Evolutionary conservation across 2,113 vertebrate species (phyloP).

Genomic region (Hepsetus odoe): DNA sequence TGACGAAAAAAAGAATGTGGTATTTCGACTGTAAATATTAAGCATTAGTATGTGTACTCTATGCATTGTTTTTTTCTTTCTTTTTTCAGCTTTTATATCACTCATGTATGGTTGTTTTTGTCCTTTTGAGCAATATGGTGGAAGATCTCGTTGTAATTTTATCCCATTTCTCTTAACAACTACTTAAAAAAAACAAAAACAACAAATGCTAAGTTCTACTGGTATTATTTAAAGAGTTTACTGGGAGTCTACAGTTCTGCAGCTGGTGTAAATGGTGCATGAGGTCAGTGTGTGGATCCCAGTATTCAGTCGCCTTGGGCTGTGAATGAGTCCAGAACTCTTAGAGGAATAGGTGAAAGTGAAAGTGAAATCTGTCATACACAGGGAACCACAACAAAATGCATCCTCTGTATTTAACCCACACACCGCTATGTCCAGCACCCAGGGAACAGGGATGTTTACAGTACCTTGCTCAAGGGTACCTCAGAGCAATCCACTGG

Average conservation of each 20-base stretch:
- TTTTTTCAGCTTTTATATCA: slow-evolving; percentile 37
- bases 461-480: too few relatives aligned
- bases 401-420: too few relatives aligned
- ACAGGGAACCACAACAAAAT: too few relatives aligned
- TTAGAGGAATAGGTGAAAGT: too few relatives aligned
- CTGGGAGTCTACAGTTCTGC: not conserved
- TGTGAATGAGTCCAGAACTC: not conserved
- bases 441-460: too few relatives aligned
- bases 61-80: slow-evolving; percentile 25
- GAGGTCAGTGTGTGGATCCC: not conserved
- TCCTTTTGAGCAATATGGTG: not conserved
- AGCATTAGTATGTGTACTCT: slow-evolving; percentile 11
- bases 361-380: too few relatives aligned
- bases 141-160: not conserved
- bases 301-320: not conserved
- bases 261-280: not conserved
- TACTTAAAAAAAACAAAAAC: not conserved
- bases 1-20: not conserved
- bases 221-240: not conserved
- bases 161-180: not conserved
- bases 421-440: too few relatives aligned
- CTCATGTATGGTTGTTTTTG: slow-evolving; percentile 9
- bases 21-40: slow-evolving; percentile 4
- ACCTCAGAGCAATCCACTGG: too few relatives aligned
- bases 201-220: not conserved